Evolutionary conservation across 2,888 invertebrate species (phyloP), one percentile per base, ranked within the genome.

Genomic region (Anorthoa munda): DNA sequence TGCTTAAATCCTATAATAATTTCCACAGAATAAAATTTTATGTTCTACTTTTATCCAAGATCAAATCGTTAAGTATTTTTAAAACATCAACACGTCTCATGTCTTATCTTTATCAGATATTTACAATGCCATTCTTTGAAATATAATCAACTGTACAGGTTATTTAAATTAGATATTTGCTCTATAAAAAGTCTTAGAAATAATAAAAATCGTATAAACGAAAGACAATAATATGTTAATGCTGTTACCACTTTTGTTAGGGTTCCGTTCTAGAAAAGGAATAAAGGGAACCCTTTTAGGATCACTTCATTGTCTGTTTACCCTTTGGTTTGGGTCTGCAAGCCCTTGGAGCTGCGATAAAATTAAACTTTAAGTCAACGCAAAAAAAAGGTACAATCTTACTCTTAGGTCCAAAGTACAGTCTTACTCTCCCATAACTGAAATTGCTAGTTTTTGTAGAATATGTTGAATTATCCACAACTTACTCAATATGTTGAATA

Each of bases 81-180:
- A 64, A 50, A 72, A 67, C 50, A 46, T 51, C 9, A 77, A 67
- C 75, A 72, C 67, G 72, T 80, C 72, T 65, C 75, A 72, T 66
- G 72, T 80, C 72, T 65, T 39, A 60, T 66, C 26, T 39, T 68
- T 51, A 85, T 77, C 73, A 61, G 61, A 81, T 74, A 53, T 65
- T 65, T 66, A 72, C 75, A 82, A 73, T 73, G 67, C 12, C 46
- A 77, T 70, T 68, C 39, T 68, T 70, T 67, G n/a, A 63, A 77
- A 80, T 80, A 83, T 77, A 82, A 77, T 69, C 55, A 65, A 60
- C 18, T 68, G 67, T 67, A 77, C 85, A 74, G 66, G 60, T 80
- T 85, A 74, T 80, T 85, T 72, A 83, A 75, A 82, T 80, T 68
- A 75, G 73, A 65, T 21, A 58, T 72, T 68, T 70, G n/a, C 48